Evolutionary conservation across 2,888 invertebrate species (phyloP), one percentile per base, ranked within the genome.

Genomic region (Thera obeliscata): DNA sequence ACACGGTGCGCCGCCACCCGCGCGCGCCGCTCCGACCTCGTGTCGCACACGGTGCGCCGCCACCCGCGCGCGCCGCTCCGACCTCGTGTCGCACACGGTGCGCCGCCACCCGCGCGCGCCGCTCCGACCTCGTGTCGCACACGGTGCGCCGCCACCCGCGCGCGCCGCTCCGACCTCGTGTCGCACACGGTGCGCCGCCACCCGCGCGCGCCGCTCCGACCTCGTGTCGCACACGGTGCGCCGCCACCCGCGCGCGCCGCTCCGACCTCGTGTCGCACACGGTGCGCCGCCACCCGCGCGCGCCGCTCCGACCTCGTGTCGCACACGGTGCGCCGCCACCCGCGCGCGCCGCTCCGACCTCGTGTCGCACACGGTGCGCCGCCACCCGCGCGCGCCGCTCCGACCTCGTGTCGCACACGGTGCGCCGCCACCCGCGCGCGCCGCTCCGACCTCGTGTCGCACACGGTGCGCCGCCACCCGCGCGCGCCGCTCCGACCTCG

Each of bases 121-220:
- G 70, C 63, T 70, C 68, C 36, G 76, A 75, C 61, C 74, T 79
- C 36, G 61, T 70, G 7, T 69, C 72, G 59, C 79, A 78, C 74
- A 22, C 22, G 8, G 7, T 12, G 46, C 56, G 76, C 12, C 62
- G 59, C 54, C 78, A 76, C 61, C 71, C 72, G 1, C 12, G n/a
- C n/a, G 6, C 76, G 78, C 36, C 74, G 70, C 63, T 70, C 68
- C 36, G 76, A 75, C 61, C 74, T 79, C 36, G 61, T 70, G 7
- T 69, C 72, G 59, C 79, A 78, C 74, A 22, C 22, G 8, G 7
- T 12, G 46, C 56, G 76, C 12, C 62, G 59, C 54, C 78, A 76
- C 61, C 71, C 72, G 1, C 12, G n/a, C n/a, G 6, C 76, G 78
- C 36, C 74, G 70, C 63, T 70, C 68, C 36, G 76, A 75, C 61